Conservation (phyloP, 2,888 invertebrate genomes). For the Cephus sareptanus region DNA sequence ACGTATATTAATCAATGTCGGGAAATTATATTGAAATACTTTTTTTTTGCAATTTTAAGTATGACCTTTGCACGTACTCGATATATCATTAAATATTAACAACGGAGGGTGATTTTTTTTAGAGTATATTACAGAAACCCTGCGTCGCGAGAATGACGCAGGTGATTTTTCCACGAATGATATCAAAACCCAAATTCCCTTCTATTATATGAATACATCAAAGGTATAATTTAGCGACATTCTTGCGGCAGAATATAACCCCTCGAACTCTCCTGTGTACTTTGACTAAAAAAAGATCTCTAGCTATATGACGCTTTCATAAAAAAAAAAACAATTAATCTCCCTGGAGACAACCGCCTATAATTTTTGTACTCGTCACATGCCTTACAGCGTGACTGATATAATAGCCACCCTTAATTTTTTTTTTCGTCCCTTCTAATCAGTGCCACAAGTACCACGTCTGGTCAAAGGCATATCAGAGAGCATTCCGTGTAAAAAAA, state of each 20-base stretch:
- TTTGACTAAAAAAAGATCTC: not conserved
- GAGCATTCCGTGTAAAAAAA: too few relatives aligned
- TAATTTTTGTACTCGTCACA: not conserved
- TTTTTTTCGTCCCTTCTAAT: not conserved
- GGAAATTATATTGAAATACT: not conserved
- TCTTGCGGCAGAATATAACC: not conserved
- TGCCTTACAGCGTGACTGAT: not conserved
- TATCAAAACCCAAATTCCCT: not conserved
- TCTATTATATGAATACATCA: not conserved
- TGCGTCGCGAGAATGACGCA: not conserved
- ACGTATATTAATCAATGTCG: not conserved
- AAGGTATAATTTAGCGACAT: not conserved
- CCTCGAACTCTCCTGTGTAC: not conserved
- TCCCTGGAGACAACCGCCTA: not conserved
- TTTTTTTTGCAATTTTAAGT: not conserved
- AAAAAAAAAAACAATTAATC: not conserved
- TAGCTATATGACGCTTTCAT: not conserved
- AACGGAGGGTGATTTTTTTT: not conserved
- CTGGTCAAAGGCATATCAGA: not conserved
- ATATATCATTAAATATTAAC: not conserved
- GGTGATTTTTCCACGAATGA: not conserved
- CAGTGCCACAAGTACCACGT: not conserved
- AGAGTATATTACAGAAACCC: not conserved
- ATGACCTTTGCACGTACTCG: not conserved
- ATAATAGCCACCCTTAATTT: not conserved